Evolutionary conservation across 2,797 vertebrate species (phyloP), one percentile per base, ranked within the genome.

Genomic region (Meda fulgida): DNA sequence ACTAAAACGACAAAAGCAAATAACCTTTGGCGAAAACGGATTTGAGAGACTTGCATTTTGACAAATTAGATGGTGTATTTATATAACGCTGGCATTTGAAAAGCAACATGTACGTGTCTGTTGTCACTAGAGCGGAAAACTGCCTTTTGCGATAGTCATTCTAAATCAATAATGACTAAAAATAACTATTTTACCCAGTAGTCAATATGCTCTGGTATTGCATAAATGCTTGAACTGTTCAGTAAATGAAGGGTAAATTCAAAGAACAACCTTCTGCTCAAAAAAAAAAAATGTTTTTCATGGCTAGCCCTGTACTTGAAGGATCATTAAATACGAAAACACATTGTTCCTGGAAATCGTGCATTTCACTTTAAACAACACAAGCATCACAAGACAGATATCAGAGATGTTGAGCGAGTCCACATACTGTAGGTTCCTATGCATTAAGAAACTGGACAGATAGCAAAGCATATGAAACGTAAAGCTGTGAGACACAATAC

Each of bases 341-440:
- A 85, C 81, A 84, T 80, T 89, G 85, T 91, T 88, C 88, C 87
- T 89, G 87, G 83, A 89, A 92, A 90, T 53, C 19, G 69, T 84
- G 34, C 87, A 88, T 90, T 90, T 85, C n/a, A 81, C 75, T 80
- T 81, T 87, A 21, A 78, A 87, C 85, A 92, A 90, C 82, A 86
- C 48, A 34, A 83, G 43, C 80, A 83, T 89, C 88, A 86, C 89
- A 71, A 43, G 84, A 91, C 85, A 90, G 85, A 78, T 84, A 84
- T 63, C 26, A 80, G 84, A 84, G 43, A 87, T 84, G 85, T 83
- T 67, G 77, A 87, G 51, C 85, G 72, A 86, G 84, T 70, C 58
- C 23, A 83, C 86, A 80, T 78, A 90, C 43, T 69, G 84, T 89
- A 89, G 84, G 87, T 87, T 90, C 91, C 87, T 75, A 87, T 81